Evolutionary conservation across 2,797 vertebrate genomes (phyloP), one percentile per base, ranked within the genome.

Genomic region (Microchirus variegatus): DNA sequence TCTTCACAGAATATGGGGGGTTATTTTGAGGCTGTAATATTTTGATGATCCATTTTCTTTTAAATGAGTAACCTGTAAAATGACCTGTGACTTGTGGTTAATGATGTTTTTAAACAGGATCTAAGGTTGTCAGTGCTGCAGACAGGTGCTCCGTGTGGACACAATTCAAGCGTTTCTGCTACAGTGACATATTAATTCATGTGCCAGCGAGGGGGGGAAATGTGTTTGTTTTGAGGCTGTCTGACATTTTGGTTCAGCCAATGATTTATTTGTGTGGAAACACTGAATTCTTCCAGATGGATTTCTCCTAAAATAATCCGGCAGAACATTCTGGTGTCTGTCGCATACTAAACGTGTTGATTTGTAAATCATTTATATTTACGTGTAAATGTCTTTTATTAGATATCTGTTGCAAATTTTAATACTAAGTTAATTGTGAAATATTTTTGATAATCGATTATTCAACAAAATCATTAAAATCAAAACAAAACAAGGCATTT

Each of bases 261-360:
- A 43, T 68, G 19, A 80, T 76, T 63, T 74, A 65, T 86, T 73
- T 81, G 78, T 84, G 59, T 70, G 60, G 52, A 77, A 82, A 77
- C 67, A 67, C 55, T 45, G 42, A 37, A 7, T 59, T 69, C 60
- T 64, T 55, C 69, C 77, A 87, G 81, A 81, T 78, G 75, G 79
- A 69, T 82, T 43, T 78, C 61, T 67, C 38, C 67, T 58, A 8
- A 78, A 81, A 75, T 80, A 78, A 67, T 80, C 84, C 78, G 80
- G 80, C 63, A 66, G 60, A 70, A 80, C 75, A 77, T 74, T 85
- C 77, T 85, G 81, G 44, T 73, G 72, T 70, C 16, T 70, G 59
- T 71, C 3, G 9, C 36, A 68, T 61, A 17, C 16, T 71, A 64
- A n/a, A 63, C 43, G 55, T 53, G 42, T 70, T 9, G 15, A 60